Conservation (phyloP, 2,113 vertebrate species). For the Plecturocebus donacophilus region DNA sequence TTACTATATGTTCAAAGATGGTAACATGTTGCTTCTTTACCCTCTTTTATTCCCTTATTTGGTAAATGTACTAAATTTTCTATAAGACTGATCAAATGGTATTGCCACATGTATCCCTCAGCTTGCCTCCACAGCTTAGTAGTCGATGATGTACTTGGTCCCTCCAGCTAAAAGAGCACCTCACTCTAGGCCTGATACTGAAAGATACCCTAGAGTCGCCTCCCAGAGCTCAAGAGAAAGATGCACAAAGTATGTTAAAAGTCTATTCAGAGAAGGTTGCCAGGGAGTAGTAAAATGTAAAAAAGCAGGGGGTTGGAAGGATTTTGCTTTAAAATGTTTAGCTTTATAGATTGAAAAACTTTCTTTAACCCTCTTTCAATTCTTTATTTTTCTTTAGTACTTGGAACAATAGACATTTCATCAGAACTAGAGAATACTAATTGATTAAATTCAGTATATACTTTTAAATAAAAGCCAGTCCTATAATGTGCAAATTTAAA, state of each 20-base stretch:
- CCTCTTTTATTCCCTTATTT: neutral
- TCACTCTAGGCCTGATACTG: neutral
- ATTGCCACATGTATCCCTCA: too few relatives aligned
- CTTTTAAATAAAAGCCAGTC: neutral
- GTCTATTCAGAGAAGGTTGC: neutral
- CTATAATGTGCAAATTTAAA: neutral
- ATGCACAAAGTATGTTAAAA: neutral
- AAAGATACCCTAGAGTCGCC: neutral
- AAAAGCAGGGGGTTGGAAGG: neutral
- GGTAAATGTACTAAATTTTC: neutral
- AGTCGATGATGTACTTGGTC: neutral
- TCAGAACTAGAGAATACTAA: neutral
- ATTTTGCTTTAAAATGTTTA: neutral
- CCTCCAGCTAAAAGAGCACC: neutral
- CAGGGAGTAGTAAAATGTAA: neutral
- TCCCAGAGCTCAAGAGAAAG: neutral
- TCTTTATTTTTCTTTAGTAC: neutral
- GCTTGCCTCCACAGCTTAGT: neutral
- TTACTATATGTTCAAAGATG: neutral
- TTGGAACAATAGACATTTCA: neutral
- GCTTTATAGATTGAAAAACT: neutral
- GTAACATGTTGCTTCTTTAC: neutral
- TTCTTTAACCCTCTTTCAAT: neutral
- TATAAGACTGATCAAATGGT: neutral
- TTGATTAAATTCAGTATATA: neutral